Conservation (phyloP, 1,140 invertebrate genomes). For the Apis cerana region DNA sequence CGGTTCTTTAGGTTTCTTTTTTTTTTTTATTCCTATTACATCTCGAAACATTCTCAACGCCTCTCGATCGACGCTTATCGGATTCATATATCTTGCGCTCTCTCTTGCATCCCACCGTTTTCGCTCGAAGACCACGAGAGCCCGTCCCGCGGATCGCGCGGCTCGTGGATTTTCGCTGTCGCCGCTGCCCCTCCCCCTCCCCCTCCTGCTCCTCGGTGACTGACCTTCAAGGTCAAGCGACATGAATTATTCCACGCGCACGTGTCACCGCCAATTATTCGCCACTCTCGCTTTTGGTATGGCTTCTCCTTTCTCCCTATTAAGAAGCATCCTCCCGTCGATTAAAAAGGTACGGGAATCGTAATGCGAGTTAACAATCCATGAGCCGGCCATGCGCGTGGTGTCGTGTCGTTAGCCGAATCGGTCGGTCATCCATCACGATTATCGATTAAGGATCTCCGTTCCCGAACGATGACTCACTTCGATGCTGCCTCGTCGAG, state of each 20-base stretch:
- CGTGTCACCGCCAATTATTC: conserved; percentile 50
- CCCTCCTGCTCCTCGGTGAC: neutral
- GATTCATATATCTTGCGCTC: too few species aligned
- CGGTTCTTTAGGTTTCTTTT: too few species aligned
- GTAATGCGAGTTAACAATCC: conserved; percentile 13
- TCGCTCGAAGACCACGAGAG: too few species aligned
- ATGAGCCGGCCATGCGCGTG: neutral
- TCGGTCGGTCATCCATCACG: neutral
- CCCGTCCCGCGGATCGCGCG: neutral
- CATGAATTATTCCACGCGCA: conserved; percentile 61
- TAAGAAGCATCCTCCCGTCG: conserved; percentile 30
- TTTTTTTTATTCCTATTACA: neutral
- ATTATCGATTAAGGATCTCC: neutral
- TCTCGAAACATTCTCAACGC: neutral
- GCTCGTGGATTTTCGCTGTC: conserved; percentile 1
- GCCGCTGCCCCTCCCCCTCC: too few species aligned
- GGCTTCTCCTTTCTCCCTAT: conserved; percentile 7
- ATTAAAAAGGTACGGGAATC: conserved; percentile 39
- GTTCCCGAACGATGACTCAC: neutral
- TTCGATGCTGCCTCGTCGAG: neutral
- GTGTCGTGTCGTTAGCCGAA: neutral
- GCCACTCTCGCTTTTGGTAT: conserved; percentile 32
- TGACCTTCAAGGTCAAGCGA: conserved; percentile 44
- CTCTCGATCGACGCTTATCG: neutral
- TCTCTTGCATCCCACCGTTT: too few species aligned